Evolutionary conservation across 1,140 invertebrate genomes (phyloP), one percentile per base, ranked within the genome.

Genomic region (Caenorhabditis latens): DNA sequence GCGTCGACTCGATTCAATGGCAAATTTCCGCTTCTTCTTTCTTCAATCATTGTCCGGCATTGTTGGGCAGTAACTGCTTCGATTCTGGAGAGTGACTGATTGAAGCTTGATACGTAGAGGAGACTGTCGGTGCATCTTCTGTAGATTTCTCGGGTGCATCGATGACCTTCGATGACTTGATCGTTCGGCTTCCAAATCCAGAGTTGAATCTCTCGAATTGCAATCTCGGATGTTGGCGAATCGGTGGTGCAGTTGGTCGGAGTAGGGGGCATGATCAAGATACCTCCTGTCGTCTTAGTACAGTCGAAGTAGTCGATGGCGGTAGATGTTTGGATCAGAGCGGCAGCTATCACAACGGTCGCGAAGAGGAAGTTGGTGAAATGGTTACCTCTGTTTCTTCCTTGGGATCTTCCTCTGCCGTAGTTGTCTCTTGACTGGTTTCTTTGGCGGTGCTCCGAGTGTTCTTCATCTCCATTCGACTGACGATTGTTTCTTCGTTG

Each of bases 331-430:
- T 40, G 24, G 7, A 65, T 42, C 21, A 65, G 7, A 32, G 21
- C 5, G 7, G 32, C 6, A 9, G 32, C 6, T 32, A 65, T 65
- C n/a, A n/a, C n/a, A n/a, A n/a, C n/a, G 5, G 21, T 7, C 21
- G 61, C 61, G 24, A 65, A 65, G 6, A 65, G 24, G 24, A 65
- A 65, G 61, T 65, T 65, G 19, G 61, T 65, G n/a, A n/a, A n/a
- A n/a, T 32, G 61, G 32, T 5, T 58, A 58, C 61, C n/a, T 65
- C 61, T 4, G n/a, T 42, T n/a, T n/a, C n/a, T n/a, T n/a, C n/a
- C n/a, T n/a, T n/a, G n/a, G n/a, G n/a, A n/a, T n/a, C n/a, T n/a
- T n/a, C n/a, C n/a, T n/a, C n/a, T n/a, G n/a, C n/a, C n/a, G n/a
- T n/a, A n/a, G n/a, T n/a, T n/a, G 3, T 42, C 24, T 32, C 24